Percentiles rank a stretch among this genome's conserved stretches.
Conservation (phyloP, 2,888 invertebrate genomes). For the Tridacna crocea region DNA sequence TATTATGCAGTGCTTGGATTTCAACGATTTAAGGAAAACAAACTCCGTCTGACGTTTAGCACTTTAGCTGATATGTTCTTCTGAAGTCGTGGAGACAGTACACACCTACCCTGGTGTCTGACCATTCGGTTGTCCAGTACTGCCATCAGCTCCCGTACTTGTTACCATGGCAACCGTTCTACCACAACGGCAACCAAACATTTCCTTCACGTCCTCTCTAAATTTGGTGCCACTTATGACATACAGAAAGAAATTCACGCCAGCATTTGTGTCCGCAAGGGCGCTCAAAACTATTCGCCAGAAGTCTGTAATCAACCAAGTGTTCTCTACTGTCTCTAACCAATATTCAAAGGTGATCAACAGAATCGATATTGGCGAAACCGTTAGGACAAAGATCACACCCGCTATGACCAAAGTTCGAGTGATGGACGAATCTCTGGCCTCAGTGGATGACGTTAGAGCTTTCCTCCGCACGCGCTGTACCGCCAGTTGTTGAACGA, state of each 20-base stretch:
- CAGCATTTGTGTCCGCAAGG: constrained; percentile 1
- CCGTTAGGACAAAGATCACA: constrained; percentile 11
- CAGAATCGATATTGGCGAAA: constrained; percentile 6
- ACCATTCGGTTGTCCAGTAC: no score
- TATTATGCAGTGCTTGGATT: no score
- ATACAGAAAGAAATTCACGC: constrained; percentile 5
- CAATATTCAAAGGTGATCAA: constrained; percentile 4
- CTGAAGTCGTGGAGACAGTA: no score
- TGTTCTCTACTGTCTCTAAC: neutral
- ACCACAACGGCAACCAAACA: neutral
- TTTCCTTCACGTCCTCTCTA: neutral
- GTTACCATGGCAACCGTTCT: no score
- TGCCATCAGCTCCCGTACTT: no score
- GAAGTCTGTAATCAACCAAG: neutral
- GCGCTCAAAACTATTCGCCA: neutral
- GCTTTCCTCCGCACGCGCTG: neutral
- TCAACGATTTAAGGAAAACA: no score
- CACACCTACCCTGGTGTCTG: no score
- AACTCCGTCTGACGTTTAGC: no score
- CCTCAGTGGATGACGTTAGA: neutral
- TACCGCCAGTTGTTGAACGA: neutral
- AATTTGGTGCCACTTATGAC: constrained; percentile 10
- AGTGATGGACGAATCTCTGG: constrained; percentile 14
- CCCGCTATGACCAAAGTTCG: constrained; percentile 12
- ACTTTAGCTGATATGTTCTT: no score